Conservation (phyloP, 2,797 vertebrate species). For the Graptemys geographica region DNA sequence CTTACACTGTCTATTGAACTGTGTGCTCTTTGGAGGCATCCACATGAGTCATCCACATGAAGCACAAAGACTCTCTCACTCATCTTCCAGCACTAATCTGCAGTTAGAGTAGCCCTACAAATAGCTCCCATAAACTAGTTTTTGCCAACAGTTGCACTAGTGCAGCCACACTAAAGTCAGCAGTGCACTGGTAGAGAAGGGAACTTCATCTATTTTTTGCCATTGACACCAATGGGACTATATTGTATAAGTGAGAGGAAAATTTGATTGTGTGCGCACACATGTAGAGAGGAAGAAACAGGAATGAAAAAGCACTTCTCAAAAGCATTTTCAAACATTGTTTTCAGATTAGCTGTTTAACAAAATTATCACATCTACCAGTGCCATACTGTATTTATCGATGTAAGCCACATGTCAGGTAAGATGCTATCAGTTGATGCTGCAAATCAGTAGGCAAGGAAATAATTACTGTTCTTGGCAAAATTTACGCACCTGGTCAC, state of each 20-base stretch:
- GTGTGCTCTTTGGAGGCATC: neutral
- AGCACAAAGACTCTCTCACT: neutral
- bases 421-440: constrained; percentile 18
- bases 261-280: neutral
- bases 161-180: neutral
- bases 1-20: neutral
- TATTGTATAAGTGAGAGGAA: neutral
- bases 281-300: neutral
- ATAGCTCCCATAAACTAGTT: neutral
- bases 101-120: neutral
- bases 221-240: neutral
- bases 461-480: constrained; percentile 37
- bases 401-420: neutral
- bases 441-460: constrained; percentile 35
- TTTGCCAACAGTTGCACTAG: neutral
- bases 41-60: neutral
- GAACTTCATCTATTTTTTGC: neutral
- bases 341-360: neutral
- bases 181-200: neutral
- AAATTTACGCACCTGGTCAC: constrained; percentile 36
- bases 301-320: neutral
- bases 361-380: neutral
- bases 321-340: neutral
- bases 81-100: constrained; percentile 30
- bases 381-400: neutral